phyloP scores from a whole-genome alignment of 92 coral and sea anemone species.

The Meandrina meandrites region DNA sequence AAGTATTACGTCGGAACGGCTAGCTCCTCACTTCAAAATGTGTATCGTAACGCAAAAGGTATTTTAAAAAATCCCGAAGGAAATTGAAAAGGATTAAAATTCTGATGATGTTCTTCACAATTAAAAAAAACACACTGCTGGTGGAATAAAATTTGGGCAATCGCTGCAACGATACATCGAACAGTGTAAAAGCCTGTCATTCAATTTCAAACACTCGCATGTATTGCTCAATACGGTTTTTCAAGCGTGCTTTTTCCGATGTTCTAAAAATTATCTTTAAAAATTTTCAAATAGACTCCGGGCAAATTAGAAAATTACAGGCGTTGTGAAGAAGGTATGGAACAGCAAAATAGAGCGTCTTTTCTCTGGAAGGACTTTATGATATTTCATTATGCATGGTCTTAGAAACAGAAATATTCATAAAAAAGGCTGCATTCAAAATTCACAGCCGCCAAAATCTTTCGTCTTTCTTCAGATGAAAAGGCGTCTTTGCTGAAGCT shows the following conservation, averaged over 20 bases:
- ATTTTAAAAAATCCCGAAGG: background rate
- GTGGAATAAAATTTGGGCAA: background rate
- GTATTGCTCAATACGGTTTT: slow-evolving; percentile 6
- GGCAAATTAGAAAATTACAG: background rate
- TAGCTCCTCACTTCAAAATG: background rate
- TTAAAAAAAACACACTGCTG: background rate
- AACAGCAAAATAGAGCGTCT: background rate
- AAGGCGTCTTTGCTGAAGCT: background rate
- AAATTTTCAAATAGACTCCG: background rate
- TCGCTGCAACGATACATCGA: background rate
- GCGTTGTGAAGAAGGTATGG: background rate
- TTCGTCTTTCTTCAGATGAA: background rate
- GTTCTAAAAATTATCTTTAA: background rate
- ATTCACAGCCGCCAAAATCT: background rate
- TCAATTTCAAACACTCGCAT: background rate
- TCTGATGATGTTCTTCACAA: background rate
- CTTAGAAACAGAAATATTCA: slow-evolving; percentile 43
- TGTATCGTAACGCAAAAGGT: slow-evolving; percentile 13
- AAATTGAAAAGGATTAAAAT: background rate
- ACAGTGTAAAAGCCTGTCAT: background rate
- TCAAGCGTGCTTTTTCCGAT: background rate
- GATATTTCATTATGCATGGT: slow-evolving; percentile 4
- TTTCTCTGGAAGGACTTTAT: background rate
- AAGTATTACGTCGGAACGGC: background rate
- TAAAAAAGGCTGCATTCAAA: background rate